Base-by-base conservation (phyloP, 2,888 invertebrate genomes). In the Cheilosia pagana region DNA sequence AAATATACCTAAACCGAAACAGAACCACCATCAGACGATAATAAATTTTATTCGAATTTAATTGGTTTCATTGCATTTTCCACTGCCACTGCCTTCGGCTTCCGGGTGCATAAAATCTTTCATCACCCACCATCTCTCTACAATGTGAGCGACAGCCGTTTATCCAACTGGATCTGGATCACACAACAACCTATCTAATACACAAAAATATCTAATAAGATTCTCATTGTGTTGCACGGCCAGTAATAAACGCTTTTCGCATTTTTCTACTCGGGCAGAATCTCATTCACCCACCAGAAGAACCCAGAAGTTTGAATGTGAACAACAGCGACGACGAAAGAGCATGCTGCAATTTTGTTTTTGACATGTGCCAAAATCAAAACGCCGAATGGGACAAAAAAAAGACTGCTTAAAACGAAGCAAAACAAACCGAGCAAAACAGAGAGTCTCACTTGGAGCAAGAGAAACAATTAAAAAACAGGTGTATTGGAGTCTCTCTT, bases 401-500 rank as follows among this genome's bases (percentile, higher is more conserved):
- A 52, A 70, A 6, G 60, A 55, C n/a, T n/a, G 35, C n/a, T 2
- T 2, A 43, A 16, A 19, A 45, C 5, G 16, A 75, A 85, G 35
- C 81, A 85, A 85, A 81, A 85, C 81, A 85, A 81, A 85, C 85
- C 21, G 50, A 43, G 55, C 43, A 71, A 76, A 81, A 85, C 75
- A 81, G 71, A 85, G 70, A 81, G 71, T 43, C 62, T 21, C 5
- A 14, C 21, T 19, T 43, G 8, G 8, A n/a, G 3, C 1, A 81
- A 85, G 75, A 85, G 79, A 85, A 71, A 1, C 41, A 16, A 75
- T 67, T 75, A 65, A 71, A 70, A 57, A 76, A 67, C 85, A 85
- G 85, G 81, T 85, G 85, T 85, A 81, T 85, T 85, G 81, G 85
- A 63, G 35, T 63, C 62, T 70, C 83, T 85, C 81, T 76, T 12